These are phyloP conservation scores for Ophioninae sp. DNA, from an alignment of 2,888 invertebrate species.

Conservation along the genomic window DNA sequence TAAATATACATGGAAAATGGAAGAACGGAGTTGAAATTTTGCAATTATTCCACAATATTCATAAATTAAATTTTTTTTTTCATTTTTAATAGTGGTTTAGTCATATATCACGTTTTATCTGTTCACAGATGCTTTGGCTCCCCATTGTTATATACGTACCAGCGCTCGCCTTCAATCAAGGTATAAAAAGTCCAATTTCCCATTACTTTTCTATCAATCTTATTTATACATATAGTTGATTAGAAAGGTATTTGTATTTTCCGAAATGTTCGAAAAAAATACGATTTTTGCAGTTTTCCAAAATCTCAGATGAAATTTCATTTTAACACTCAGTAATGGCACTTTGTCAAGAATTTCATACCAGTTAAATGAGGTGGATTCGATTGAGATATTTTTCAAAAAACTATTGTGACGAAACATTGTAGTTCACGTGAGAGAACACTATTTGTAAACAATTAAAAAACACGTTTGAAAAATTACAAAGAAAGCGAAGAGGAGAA, in stretches of 20 bases:
- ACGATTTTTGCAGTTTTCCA: not conserved
- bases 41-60: not conserved
- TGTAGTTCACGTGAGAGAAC: too few species aligned
- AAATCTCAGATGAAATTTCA: not conserved
- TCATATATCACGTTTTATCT: constrained; percentile 43
- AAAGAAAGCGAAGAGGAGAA: too few species aligned
- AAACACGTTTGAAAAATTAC: too few species aligned
- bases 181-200: constrained; percentile 78
- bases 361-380: too few species aligned
- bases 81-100: constrained; percentile 62
- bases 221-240: too few species aligned
- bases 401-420: too few species aligned
- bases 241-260: not conserved
- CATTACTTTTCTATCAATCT: not conserved
- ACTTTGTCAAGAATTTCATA: too few species aligned
- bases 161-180: constrained; percentile 90
- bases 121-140: constrained; percentile 87
- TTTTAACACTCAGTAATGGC: too few species aligned
- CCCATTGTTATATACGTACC: constrained; percentile 91
- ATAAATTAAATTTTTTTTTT: not conserved
- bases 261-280: not conserved
- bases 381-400: too few species aligned
- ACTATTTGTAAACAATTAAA: too few species aligned
- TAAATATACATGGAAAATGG: too few species aligned
- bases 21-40: not conserved